Percentiles rank a stretch among this genome's conserved stretches.
Conservation (phyloP, 2,888 invertebrate species). For the Uloborus plumipes region DNA sequence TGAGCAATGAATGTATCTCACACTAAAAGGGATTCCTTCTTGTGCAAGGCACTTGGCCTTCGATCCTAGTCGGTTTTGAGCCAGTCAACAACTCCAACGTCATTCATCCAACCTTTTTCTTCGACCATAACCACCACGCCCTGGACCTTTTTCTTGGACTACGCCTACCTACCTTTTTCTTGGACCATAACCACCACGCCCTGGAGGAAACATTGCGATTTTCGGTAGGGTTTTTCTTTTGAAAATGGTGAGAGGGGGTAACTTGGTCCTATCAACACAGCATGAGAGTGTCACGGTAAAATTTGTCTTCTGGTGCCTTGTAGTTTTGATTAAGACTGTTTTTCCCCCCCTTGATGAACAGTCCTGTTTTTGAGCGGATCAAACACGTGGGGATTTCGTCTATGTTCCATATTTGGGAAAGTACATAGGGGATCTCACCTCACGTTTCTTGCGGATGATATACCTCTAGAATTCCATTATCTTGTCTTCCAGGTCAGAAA, state of each 20-base stretch:
- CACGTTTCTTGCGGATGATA: background rate
- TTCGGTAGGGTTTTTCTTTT: conserved; percentile 36
- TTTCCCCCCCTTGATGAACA: background rate
- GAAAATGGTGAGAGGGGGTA: conserved; percentile 62
- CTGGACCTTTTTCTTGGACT: no score
- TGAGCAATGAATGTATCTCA: conserved; percentile 3
- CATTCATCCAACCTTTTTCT: conserved; percentile 33
- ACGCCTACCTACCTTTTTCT: conserved; percentile 21
- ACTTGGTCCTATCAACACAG: conserved; percentile 4
- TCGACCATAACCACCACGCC: no score
- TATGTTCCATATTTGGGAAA: conserved; percentile 58
- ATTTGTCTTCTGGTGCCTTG: background rate
- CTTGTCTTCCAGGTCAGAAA: conserved; percentile 9
- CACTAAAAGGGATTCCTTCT: background rate
- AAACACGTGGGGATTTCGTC: conserved; percentile 15
- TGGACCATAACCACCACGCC: background rate
- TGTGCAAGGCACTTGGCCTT: background rate
- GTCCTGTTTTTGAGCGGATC: conserved; percentile 43
- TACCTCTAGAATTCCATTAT: background rate
- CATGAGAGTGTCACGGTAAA: no score
- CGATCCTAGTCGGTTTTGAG: conserved; percentile 8
- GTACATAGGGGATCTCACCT: background rate
- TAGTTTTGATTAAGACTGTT: background rate
- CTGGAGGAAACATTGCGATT: background rate
- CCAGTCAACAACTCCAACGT: conserved; percentile 4